These are phyloP conservation scores for Machimus rusticus DNA, from an alignment of 2,888 invertebrate genomes.

Conservation along the genomic window DNA sequence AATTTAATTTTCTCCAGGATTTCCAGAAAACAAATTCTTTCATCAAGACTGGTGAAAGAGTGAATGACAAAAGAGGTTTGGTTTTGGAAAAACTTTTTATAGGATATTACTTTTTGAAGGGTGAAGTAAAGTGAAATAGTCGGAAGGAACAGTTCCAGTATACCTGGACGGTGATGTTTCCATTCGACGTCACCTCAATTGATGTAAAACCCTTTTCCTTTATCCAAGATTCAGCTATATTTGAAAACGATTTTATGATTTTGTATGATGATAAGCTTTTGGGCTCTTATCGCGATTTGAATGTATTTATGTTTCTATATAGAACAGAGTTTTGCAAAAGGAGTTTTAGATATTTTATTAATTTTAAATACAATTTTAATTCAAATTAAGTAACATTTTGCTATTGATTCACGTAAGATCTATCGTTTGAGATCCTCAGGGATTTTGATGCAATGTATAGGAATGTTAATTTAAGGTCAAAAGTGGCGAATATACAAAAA, in stretches of 20 bases:
- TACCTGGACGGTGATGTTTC: background rate
- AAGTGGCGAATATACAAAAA: no score
- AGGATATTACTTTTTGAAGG: background rate
- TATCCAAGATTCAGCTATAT: background rate
- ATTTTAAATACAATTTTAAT: no score
- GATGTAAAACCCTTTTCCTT: background rate
- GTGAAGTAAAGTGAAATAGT: background rate
- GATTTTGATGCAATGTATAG: no score
- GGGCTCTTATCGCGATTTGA: background rate
- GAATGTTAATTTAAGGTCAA: no score
- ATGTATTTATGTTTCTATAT: no score
- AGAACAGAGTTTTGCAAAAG: no score
- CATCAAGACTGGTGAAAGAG: background rate
- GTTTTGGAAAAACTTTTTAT: background rate
- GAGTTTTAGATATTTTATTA: no score
- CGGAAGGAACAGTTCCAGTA: background rate
- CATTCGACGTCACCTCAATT: background rate
- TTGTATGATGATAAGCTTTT: background rate
- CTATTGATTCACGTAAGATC: no score
- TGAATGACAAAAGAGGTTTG: background rate
- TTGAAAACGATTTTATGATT: background rate
- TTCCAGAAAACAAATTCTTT: background rate
- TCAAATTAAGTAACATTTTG: no score
- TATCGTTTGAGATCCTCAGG: no score
- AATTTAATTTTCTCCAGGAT: background rate